Evolutionary conservation across 1,140 invertebrate species (phyloP).

Genomic region (Bombus huntii): DNA sequence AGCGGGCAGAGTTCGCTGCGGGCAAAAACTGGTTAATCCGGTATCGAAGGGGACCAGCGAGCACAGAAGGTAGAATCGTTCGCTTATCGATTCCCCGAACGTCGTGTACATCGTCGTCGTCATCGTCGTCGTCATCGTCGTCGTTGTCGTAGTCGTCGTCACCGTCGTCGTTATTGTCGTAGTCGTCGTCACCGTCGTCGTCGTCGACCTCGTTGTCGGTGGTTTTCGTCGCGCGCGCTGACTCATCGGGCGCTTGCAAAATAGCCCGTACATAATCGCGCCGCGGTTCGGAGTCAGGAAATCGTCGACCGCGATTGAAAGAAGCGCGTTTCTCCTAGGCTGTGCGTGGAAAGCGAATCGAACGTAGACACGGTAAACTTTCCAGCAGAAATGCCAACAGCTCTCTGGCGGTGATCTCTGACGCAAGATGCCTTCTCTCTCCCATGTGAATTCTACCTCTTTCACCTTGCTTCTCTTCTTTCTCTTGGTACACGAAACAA

Average conservation of each 20-base stretch:
- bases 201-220: background rate
- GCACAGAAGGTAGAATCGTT: constrained; percentile 9
- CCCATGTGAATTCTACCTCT: constrained; percentile 11
- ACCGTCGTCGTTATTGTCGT: background rate
- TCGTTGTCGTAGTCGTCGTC: background rate
- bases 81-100: constrained; percentile 37
- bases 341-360: constrained; percentile 36
- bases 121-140: background rate
- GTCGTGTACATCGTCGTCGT: background rate
- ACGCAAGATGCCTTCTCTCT: constrained; percentile 62
- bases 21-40: constrained; percentile 46
- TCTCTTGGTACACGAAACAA: background rate
- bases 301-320: background rate
- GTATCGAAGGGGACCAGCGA: background rate
- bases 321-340: constrained; percentile 2
- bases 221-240: constrained; percentile 17
- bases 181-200: background rate
- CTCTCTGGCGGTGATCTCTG: constrained; percentile 67
- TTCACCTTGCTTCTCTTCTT: constrained; percentile 17
- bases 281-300: background rate
- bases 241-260: constrained; percentile 44
- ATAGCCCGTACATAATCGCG: constrained; percentile 16
- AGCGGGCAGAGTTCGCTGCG: constrained; percentile 11
- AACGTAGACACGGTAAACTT: constrained; percentile 69
- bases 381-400: constrained; percentile 72